A percentile compares a stretch with the other conserved stretches of the same genome.
These are phyloP conservation scores for Bovichtus variegatus DNA, from an alignment of 2,797 vertebrate genomes.

Conservation along the genomic window DNA sequence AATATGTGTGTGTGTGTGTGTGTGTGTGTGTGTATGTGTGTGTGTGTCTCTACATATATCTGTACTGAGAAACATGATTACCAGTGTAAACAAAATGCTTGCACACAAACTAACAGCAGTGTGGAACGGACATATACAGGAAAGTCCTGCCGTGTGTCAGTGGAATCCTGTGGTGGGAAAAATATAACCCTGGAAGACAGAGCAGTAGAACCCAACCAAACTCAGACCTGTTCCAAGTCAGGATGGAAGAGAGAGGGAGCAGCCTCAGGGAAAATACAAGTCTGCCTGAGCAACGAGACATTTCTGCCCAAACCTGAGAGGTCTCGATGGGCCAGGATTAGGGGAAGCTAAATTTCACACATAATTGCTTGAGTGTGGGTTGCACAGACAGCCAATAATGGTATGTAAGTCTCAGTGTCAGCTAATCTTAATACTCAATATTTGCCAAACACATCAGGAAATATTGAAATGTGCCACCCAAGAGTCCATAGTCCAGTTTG, in stretches of 20 bases:
- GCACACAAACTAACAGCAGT: constrained; percentile 10
- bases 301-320: constrained; percentile 30
- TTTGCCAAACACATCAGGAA: constrained; percentile 7
- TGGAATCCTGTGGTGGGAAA: constrained; percentile 82
- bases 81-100: not conserved
- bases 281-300: constrained; percentile 29
- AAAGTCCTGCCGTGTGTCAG: constrained; percentile 66
- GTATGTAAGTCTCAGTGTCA: constrained; percentile 6
- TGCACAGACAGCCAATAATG: constrained; percentile 7
- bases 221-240: constrained; percentile 44
- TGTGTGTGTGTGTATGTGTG: not conserved
- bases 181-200: constrained; percentile 78
- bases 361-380: constrained; percentile 27
- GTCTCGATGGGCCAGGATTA: constrained; percentile 26
- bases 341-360: constrained; percentile 22
- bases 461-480: constrained; percentile 42
- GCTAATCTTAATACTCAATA: constrained; percentile 20
- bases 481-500: not conserved
- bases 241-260: constrained; percentile 46
- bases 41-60: no score
- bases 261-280: constrained; percentile 57
- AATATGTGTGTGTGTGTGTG: not conserved
- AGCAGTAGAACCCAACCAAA: constrained; percentile 46
- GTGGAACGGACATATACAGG: constrained; percentile 49
- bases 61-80: no score